Percentiles rank a stretch among this genome's conserved stretches.
Conservation (phyloP, 1,140 invertebrate genomes). For the Magallana ariakensis region DNA sequence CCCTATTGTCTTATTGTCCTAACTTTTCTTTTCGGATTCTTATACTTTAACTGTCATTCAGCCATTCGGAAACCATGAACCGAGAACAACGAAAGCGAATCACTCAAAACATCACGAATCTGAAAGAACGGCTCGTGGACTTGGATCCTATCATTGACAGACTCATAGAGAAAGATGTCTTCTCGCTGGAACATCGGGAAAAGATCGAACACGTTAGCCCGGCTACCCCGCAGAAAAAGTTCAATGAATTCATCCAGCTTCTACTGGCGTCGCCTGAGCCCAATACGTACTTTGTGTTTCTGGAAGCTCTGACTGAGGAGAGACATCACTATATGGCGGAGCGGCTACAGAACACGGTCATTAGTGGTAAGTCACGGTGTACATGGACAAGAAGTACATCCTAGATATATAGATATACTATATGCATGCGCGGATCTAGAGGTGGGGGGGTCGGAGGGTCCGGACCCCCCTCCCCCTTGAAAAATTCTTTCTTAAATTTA, state of each 20-base stretch:
- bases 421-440: too few relatives aligned
- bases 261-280: constrained; percentile 51
- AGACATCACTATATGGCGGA: constrained; percentile 53
- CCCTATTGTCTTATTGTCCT: neutral
- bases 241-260: constrained; percentile 55
- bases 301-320: constrained; percentile 52
- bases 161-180: constrained; percentile 53
- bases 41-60: neutral
- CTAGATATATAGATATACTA: neutral
- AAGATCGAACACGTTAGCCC: constrained; percentile 49
- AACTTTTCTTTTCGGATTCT: neutral
- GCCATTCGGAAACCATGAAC: constrained; percentile 41
- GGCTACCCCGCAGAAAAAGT: constrained; percentile 51
- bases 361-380: constrained; percentile 31
- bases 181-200: constrained; percentile 46
- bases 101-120: constrained; percentile 55
- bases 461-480: too few relatives aligned
- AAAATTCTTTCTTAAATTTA: too few relatives aligned
- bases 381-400: too few relatives aligned
- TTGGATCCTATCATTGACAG: constrained; percentile 54
- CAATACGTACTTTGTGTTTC: constrained; percentile 48
- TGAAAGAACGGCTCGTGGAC: constrained; percentile 56
- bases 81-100: constrained; percentile 54
- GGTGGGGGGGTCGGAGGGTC: too few relatives aligned
- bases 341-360: constrained; percentile 51